A percentile compares a stretch with the other conserved stretches of the same genome.
phyloP scores from a whole-genome alignment of 2,797 vertebrate genomes.

The Channallabes apus region DNA sequence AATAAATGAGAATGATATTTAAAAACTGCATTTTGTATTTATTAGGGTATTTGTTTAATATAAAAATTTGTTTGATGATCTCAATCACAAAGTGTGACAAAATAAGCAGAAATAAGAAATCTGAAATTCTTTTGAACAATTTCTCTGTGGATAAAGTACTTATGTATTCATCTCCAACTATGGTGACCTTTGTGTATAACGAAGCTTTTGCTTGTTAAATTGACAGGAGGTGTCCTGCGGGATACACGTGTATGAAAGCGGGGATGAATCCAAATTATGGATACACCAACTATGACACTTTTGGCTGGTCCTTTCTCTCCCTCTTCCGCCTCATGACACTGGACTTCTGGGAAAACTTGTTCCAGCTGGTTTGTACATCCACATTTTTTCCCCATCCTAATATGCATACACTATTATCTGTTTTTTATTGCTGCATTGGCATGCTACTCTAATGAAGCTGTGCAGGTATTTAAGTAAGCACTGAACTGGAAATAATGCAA shows the following conservation, averaged over 20 bases:
- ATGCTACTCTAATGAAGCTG: constrained; percentile 34
- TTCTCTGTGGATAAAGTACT: too few species aligned
- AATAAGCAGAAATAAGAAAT: too few species aligned
- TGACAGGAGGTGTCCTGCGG: constrained; percentile 86
- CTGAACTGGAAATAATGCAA: neutral
- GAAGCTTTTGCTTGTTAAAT: neutral
- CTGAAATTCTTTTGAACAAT: too few species aligned
- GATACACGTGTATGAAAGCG: constrained; percentile 82
- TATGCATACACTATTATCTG: neutral
- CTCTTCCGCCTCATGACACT: constrained; percentile 95
- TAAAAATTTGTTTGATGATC: too few species aligned
- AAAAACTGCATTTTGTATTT: too few species aligned
- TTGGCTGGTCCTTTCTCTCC: constrained; percentile 91
- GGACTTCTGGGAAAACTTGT: constrained; percentile 96
- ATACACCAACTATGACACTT: constrained; percentile 91
- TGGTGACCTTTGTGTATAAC: neutral
- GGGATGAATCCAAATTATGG: constrained; percentile 92
- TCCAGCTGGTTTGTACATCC: constrained; percentile 81
- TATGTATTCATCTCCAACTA: too few species aligned
- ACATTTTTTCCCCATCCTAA: neutral
- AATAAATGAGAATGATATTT: too few species aligned
- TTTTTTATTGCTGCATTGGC: neutral
- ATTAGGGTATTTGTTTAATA: too few species aligned
- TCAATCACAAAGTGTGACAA: too few species aligned
- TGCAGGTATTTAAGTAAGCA: constrained; percentile 22